Conservation (phyloP, 2,888 invertebrate genomes). For the Xiphydria camelus region DNA sequence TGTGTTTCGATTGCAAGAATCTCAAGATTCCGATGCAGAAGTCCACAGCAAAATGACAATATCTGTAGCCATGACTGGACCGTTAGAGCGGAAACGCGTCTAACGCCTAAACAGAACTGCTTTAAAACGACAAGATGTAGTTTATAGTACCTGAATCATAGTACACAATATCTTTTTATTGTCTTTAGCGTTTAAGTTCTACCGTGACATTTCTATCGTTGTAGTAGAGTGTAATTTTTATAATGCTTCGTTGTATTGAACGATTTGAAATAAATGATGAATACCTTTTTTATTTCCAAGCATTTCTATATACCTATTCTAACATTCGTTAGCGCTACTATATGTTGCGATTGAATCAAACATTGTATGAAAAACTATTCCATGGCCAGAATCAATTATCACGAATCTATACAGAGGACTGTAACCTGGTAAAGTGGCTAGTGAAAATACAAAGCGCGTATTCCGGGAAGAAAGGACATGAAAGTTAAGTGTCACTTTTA, state of each 20-base stretch:
- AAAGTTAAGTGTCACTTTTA: too few relatives aligned
- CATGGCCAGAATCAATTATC: too few relatives aligned
- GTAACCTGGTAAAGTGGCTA: too few relatives aligned
- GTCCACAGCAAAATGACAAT: neutral
- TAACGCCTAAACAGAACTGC: slow-evolving; percentile 22
- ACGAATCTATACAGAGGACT: too few relatives aligned
- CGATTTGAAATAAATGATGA: slow-evolving; percentile 19
- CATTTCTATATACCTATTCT: neutral
- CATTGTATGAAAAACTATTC: neutral
- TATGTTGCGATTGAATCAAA: neutral
- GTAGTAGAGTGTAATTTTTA: too few relatives aligned
- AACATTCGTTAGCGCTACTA: slow-evolving; percentile 4
- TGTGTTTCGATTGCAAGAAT: too few relatives aligned
- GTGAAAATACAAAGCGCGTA: too few relatives aligned
- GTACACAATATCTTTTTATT: slow-evolving; percentile 32
- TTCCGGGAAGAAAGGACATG: too few relatives aligned
- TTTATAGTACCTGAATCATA: slow-evolving; percentile 44
- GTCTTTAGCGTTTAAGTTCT: slow-evolving; percentile 27
- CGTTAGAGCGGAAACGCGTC: too few relatives aligned
- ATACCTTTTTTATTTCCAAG: neutral
- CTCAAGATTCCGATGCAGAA: too few relatives aligned
- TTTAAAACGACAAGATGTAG: slow-evolving; percentile 31
- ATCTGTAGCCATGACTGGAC: neutral
- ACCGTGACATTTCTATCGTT: too few relatives aligned
- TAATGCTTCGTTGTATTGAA: slow-evolving; percentile 25